Evolutionary conservation across 2,888 invertebrate genomes (phyloP).

Genomic region (Plagiodera versicolora): DNA sequence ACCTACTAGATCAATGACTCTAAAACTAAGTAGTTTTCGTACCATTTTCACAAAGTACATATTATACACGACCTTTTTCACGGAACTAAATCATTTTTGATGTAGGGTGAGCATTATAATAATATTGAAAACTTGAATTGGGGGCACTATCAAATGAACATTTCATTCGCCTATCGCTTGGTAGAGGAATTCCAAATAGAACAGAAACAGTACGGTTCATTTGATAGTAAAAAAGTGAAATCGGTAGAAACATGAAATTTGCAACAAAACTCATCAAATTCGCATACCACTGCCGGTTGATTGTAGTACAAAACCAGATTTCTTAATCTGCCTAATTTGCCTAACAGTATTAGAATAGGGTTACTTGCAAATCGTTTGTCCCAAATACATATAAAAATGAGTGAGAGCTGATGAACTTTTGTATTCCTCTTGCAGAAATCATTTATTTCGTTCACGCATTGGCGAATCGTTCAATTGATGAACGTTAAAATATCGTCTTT

Average conservation of each 20-base stretch:
- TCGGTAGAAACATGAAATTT: background rate
- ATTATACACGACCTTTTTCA: too few relatives aligned
- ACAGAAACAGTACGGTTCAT: too few relatives aligned
- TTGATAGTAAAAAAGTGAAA: too few relatives aligned
- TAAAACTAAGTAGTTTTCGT: too few relatives aligned
- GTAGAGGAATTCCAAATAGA: too few relatives aligned
- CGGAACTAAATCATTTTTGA: too few relatives aligned
- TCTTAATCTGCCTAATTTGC: constrained; percentile 14
- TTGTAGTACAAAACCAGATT: constrained; percentile 7
- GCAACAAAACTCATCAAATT: background rate
- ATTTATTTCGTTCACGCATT: constrained; percentile 2
- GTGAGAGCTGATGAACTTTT: constrained; percentile 14
- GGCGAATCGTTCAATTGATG: background rate
- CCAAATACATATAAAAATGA: constrained; percentile 15
- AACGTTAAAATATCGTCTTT: background rate
- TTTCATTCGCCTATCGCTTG: too few relatives aligned
- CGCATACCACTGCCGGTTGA: background rate
- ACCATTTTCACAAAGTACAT: too few relatives aligned
- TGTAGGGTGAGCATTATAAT: too few relatives aligned
- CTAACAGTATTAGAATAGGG: constrained; percentile 17
- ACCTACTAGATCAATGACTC: too few relatives aligned
- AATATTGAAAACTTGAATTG: too few relatives aligned
- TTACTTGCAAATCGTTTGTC: constrained; percentile 15
- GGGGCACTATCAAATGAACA: too few relatives aligned
- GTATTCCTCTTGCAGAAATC: constrained; percentile 8